Base-by-base conservation (phyloP, 2,113 vertebrate species). In the Equus quagga region DNA sequence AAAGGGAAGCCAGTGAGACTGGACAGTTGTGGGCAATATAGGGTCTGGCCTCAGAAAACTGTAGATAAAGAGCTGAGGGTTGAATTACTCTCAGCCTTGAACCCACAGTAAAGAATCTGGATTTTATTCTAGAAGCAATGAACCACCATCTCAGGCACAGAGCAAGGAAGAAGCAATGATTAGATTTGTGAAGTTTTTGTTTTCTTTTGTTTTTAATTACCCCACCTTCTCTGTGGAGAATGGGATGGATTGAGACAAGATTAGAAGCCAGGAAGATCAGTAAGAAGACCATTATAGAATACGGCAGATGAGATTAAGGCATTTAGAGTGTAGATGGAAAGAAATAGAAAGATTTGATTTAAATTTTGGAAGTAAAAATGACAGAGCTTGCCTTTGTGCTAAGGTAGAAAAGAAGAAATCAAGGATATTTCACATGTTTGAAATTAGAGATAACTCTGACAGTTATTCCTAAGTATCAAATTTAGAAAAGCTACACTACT, bases 91-190 rank as follows among this genome's bases (percentile, higher is more conserved):
- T 19, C 56, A 62, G 24, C 31, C 78, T 82, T 69, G 56, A 58
- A 62, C 51, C 21, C 85, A 54, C 10, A 1, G 9, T 73, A 56
- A 58, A 85, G 5, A 76, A 18, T 89, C 83, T 62, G 14, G 7
- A 21, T 91, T 95, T 92, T 81, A 85, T 80, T 84, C 28, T 81
- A 41, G 78, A 96, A 91, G 13, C 23, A 91, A 11, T 19, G 28
- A 51, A 65, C 54, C 19, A 72, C 5, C 19, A 80, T 95, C 82
- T 89, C 72, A 89, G 17, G 18, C 64, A 44, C 36, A 72, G 65
- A 70, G 6, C 8, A 44, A 93, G 36, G 24, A 96, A 93, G 19
- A 12, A n/a, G 6, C 0, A 9, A n/a, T 62, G n/a, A 82, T 58
- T 89, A 60, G 23, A 54, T 54, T n/a, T 80, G 15, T 17, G 56